These are phyloP conservation scores for Pelecanoides urinatrix DNA, from an alignment of 2,113 vertebrate genomes.

Conservation along the genomic window DNA sequence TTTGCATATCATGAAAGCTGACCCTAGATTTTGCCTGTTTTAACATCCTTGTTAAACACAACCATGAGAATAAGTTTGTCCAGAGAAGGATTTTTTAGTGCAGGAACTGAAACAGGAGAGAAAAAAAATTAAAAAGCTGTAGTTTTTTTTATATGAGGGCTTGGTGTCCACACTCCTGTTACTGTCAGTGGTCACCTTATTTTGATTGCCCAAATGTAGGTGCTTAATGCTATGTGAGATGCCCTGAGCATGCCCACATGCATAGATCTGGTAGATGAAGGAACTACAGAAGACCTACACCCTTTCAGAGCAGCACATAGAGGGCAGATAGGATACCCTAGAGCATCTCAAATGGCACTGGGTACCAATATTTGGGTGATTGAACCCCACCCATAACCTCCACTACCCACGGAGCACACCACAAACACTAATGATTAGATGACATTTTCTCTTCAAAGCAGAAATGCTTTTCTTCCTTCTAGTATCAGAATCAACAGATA, in stretches of 20 bases:
- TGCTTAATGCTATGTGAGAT: neutral
- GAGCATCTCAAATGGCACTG: neutral
- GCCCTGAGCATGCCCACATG: neutral
- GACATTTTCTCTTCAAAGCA: neutral
- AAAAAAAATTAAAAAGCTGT: neutral
- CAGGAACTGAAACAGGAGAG: neutral
- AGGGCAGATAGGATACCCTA: neutral
- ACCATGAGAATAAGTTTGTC: neutral
- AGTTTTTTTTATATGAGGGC: neutral
- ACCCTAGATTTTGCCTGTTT: neutral
- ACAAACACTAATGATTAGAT: neutral
- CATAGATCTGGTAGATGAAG: neutral
- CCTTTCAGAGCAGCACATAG: neutral
- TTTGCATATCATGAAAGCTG: neutral
- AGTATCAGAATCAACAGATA: neutral
- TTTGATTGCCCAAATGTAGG: neutral
- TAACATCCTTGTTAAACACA: neutral
- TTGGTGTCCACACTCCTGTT: neutral
- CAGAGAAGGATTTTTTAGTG: neutral
- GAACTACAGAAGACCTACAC: neutral
- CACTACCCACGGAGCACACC: neutral
- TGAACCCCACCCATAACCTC: neutral
- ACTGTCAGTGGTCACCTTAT: neutral
- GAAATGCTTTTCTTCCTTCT: neutral
- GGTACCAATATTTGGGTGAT: neutral